Conservation (phyloP, 2,888 invertebrate genomes). For the Zaprionus lineosus region DNA sequence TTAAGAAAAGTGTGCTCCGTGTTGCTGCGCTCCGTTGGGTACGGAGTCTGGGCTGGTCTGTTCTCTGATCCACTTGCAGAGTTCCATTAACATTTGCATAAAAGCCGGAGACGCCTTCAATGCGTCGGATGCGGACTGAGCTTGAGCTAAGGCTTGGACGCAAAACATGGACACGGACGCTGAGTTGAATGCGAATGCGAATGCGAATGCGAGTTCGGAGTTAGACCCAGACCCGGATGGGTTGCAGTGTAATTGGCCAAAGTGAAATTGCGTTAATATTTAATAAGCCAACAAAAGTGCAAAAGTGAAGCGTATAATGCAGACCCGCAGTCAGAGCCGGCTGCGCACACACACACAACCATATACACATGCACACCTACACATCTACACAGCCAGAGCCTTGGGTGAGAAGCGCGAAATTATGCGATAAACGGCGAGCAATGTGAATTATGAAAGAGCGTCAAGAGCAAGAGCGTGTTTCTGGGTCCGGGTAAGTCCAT, state of each 20-base stretch:
- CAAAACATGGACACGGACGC: conserved; percentile 13
- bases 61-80: not conserved
- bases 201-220: conserved; percentile 2
- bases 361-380: conserved; percentile 12
- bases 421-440: conserved; percentile 38
- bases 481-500: not conserved
- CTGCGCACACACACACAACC: not conserved
- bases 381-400: conserved; percentile 12
- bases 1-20: conserved; percentile 41
- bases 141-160: no score
- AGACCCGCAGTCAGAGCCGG: not conserved
- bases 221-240: conserved; percentile 36
- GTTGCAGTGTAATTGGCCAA: conserved; percentile 72
- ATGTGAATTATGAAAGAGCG: conserved; percentile 15
- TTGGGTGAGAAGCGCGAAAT: conserved; percentile 41
- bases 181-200: conserved; percentile 16
- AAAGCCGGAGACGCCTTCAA: conserved; percentile 19
- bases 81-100: conserved; percentile 62
- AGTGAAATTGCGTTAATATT: conserved; percentile 78
- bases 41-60: no score
- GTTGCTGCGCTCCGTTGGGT: not conserved
- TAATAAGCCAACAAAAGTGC: conserved; percentile 65
- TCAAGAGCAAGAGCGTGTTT: not conserved
- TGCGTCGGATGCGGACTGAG: conserved; percentile 18
- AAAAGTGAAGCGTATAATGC: conserved; percentile 49